Evolutionary conservation across 2,888 invertebrate genomes (phyloP), one percentile per base, ranked within the genome.

Genomic region (Molorchus minor): DNA sequence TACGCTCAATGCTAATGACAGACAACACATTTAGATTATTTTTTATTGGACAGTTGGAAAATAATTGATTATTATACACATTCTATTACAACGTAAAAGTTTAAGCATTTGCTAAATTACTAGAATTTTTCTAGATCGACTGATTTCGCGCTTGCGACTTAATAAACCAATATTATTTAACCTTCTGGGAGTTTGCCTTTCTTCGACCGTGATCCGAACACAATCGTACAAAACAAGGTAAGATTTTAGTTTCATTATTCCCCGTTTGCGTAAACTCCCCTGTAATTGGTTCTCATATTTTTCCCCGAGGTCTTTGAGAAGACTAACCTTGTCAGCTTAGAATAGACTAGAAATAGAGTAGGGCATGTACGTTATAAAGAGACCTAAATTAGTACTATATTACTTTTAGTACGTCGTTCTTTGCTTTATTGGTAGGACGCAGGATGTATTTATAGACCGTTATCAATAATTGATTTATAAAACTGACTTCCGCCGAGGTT

Each of bases 251-350:
- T 41, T 30, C 41, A 33, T 3, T 52, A 52, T 12, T 25, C 38
- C 36, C 49, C 38, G 36, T 38, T 16, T 16, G 17, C 19, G 16
- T 19, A 41, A 15, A 41, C 19, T 30, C 30, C 30, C 2, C 17
- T 30, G n/a, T 41, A 30, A 52, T 52, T 40, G 25, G 21, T 20
- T 38, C 3, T 5, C 21, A 38, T 15, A 19, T 29, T 25, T 44
- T 12, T 51, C 29, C 40, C 15, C 8, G 19, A 13, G 17, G 25
- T 8, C 25, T 19, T 41, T 30, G 13, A 16, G 17, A 38, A 16
- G 16, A 38, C 30, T 41, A 38, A 40, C 38, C 51, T 29, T 52
- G 52, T 33, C 52, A 52, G 30, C 13, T 17, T 52, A 41, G 52
- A 29, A 35, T 51, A 51, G 25, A 16, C 15, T 52, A 30, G 40